Evolutionary conservation across 35 echinoderm and acorn worm genomes (phyloP).

Genomic region (Heliocidaris erythrogramma): DNA sequence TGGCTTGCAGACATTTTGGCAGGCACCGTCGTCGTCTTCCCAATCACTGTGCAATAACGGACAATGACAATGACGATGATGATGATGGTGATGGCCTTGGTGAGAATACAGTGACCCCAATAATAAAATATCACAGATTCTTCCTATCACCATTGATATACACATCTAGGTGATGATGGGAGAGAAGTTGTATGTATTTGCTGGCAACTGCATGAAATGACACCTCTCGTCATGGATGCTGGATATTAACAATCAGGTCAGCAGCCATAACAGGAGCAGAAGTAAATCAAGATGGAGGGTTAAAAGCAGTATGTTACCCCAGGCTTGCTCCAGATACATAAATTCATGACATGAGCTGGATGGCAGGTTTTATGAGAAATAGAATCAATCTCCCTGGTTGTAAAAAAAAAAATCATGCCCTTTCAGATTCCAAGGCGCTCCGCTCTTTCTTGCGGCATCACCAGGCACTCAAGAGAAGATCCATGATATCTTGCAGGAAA

Average conservation of each 20-base stretch:
- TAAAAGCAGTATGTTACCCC: not conserved
- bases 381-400: not conserved
- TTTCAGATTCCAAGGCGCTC: not conserved
- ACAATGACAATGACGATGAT: not conserved
- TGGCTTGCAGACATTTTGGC: not conserved
- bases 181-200: not conserved
- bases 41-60: not conserved
- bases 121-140: not conserved
- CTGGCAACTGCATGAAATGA: not conserved
- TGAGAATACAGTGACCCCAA: not conserved
- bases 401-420: not conserved
- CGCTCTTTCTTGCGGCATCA: slow-evolving; percentile 1
- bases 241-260: not conserved
- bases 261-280: not conserved
- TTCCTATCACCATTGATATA: not conserved
- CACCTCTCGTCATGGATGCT: not conserved
- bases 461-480: not conserved
- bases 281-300: not conserved
- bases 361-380: not conserved
- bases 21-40: not conserved
- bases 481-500: slow-evolving; percentile 11
- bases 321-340: not conserved
- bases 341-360: not conserved
- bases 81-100: not conserved
- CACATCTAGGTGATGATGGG: not conserved